Evolutionary conservation across 2,113 vertebrate genomes (phyloP).

Genomic region (Percopsis transmontana): DNA sequence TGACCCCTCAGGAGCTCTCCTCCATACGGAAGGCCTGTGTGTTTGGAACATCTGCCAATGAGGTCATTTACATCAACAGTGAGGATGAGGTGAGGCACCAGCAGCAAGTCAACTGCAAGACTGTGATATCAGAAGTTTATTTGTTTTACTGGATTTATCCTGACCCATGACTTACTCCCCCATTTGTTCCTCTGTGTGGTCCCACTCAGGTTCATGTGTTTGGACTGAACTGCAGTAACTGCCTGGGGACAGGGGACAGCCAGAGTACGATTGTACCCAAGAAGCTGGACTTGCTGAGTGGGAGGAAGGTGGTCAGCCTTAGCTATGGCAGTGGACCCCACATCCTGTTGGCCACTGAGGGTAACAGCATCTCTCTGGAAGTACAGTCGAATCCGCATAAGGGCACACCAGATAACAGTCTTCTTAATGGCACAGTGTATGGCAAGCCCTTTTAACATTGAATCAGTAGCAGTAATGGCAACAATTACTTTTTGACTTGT

Average conservation of each 20-base stretch:
- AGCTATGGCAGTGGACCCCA: constrained; percentile 96
- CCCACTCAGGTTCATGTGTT: constrained; percentile 87
- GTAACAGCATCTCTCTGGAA: constrained; percentile 67
- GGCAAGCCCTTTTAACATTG: too few species aligned
- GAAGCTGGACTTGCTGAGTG: constrained; percentile 90
- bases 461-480: too few species aligned
- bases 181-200: neutral
- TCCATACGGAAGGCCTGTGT: constrained; percentile 89
- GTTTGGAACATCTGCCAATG: constrained; percentile 92
- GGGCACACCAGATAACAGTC: too few species aligned
- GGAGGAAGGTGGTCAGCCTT: constrained; percentile 91
- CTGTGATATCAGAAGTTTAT: neutral
- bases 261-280: constrained; percentile 92
- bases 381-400: too few species aligned
- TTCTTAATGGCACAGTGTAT: too few species aligned
- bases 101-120: neutral
- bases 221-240: constrained; percentile 96
- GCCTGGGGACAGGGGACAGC: constrained; percentile 94
- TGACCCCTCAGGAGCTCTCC: constrained; percentile 85
- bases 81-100: constrained; percentile 85
- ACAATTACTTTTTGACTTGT: too few species aligned
- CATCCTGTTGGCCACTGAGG: constrained; percentile 89
- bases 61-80: constrained; percentile 89
- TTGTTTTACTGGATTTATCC: neutral
- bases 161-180: neutral